Evolutionary conservation across 2,113 vertebrate genomes (phyloP), one percentile per base, ranked within the genome.

Genomic region (Toxostoma redivivum): DNA sequence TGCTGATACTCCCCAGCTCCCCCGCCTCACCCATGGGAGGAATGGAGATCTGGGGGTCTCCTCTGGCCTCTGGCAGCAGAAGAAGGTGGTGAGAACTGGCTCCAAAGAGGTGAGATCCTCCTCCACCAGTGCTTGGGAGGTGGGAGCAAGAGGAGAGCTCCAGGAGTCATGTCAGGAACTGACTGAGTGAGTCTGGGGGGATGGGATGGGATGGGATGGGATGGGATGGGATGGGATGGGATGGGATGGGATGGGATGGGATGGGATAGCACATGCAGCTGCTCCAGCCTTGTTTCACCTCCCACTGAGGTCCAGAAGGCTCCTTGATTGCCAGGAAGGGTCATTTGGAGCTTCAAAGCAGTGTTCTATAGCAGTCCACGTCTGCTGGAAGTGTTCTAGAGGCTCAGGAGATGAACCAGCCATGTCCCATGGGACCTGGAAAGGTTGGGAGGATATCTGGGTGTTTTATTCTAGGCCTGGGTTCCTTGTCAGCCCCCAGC

Each of bases 201-300:
- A 10, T n/a, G 51, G 37, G 37, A 25, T 20, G 61, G 38, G 61
- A 16, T 33, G 50, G 69, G 50, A 25, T 25, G 22, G 48, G 48
- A 50, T 50, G 60, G 37, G 61, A 22, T 42, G 48, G 67, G 48
- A 24, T 24, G 30, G 47, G 23, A 25, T 48, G 42, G 42, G 42
- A 44, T 44, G 42, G 42, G 42, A 44, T 44, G 42, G 42, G 42
- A 44, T 44, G 71, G 71, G 47, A 45, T 60, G 56, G 20, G 47
- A 4, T 23, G 57, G 28, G 58, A 11, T 31, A 51, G 30, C 0
- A 0, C 2, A 0, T 35, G 67, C 47, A 61, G 50, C 53, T 64
- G 61, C n/a, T 61, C 47, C 1, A 7, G 27, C 27, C 1, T 2
- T 51, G 56, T 21, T 88, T 81, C 31, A 12, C 24, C 19, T 53